A percentile compares a stretch with the other conserved stretches of the same genome.
Conservation (phyloP, 1,140 invertebrate genomes). For the Melipona quadrifasciata region DNA sequence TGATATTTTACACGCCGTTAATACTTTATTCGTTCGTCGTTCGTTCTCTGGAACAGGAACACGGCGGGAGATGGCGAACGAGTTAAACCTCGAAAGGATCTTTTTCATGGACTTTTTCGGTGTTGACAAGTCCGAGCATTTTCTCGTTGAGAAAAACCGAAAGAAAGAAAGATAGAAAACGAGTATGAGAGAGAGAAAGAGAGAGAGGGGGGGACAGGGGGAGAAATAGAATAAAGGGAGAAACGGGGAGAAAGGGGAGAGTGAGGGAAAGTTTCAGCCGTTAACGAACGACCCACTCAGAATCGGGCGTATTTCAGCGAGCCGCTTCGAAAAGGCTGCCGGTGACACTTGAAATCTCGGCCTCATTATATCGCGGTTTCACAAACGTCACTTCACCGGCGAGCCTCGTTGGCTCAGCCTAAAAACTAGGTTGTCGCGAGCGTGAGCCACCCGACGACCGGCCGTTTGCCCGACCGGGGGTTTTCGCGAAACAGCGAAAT, state of each 20-base stretch:
- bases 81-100: not conserved
- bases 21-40: not conserved
- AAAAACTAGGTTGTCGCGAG: conserved; percentile 26
- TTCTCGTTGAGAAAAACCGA: too few relatives aligned
- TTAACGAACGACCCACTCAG: conserved; percentile 48
- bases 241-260: too few relatives aligned
- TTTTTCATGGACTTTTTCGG: not conserved
- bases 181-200: not conserved
- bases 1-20: not conserved
- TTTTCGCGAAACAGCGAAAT: not conserved
- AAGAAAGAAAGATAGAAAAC: not conserved
- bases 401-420: conserved; percentile 20
- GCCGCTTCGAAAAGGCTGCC: conserved; percentile 44
- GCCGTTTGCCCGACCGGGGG: not conserved
- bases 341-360: conserved; percentile 53
- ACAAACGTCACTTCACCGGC: conserved; percentile 44
- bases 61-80: too few relatives aligned
- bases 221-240: not conserved
- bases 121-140: too few relatives aligned
- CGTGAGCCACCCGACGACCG: not conserved
- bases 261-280: conserved; percentile 31
- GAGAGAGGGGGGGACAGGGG: not conserved
- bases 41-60: not conserved
- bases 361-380: conserved; percentile 53
- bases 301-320: conserved; percentile 41